phyloP scores from a whole-genome alignment of 2,888 invertebrate species.

The Himalopsyche tibetana region DNA sequence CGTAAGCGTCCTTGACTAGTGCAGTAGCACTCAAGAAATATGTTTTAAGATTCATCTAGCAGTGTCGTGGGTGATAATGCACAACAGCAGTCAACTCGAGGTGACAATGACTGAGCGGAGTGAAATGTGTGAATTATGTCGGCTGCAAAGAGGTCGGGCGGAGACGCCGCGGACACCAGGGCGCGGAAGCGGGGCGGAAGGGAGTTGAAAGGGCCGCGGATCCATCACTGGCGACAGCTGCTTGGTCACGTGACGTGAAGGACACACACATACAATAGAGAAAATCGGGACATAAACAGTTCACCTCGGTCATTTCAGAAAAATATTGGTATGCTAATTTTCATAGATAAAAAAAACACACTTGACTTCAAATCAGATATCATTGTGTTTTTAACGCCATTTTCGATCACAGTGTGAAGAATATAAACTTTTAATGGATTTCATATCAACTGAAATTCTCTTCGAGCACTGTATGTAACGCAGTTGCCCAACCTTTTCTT shows the following conservation, averaged over 20 bases:
- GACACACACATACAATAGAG: conserved; percentile 24
- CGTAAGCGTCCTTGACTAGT: too few species aligned
- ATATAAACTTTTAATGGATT: too few species aligned
- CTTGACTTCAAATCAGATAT: too few species aligned
- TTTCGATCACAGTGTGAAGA: too few species aligned
- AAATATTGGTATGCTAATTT: background rate
- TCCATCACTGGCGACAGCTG: conserved; percentile 63
- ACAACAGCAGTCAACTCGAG: conserved; percentile 56
- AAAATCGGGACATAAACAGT: background rate
- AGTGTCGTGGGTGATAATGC: conserved; percentile 47
- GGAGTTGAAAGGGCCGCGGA: conserved; percentile 53
- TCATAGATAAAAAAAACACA: too few species aligned
- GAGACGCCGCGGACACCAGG: background rate
- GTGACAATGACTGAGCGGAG: conserved; percentile 64
- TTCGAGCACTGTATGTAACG: too few species aligned
- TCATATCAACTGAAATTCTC: too few species aligned
- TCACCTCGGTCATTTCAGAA: background rate
- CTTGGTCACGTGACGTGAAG: conserved; percentile 61
- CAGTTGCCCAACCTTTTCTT: too few species aligned
- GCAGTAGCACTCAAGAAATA: too few species aligned
- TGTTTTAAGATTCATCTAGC: conserved; percentile 12
- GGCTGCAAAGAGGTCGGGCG: conserved; percentile 47
- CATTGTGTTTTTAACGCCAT: too few species aligned
- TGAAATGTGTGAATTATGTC: conserved; percentile 64
- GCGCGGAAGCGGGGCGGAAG: conserved; percentile 44